A percentile compares a stretch with the other conserved stretches of the same genome.
Evolutionary conservation across 2,113 vertebrate genomes (phyloP).

Genomic region (Syngnathoides biaculeatus): DNA sequence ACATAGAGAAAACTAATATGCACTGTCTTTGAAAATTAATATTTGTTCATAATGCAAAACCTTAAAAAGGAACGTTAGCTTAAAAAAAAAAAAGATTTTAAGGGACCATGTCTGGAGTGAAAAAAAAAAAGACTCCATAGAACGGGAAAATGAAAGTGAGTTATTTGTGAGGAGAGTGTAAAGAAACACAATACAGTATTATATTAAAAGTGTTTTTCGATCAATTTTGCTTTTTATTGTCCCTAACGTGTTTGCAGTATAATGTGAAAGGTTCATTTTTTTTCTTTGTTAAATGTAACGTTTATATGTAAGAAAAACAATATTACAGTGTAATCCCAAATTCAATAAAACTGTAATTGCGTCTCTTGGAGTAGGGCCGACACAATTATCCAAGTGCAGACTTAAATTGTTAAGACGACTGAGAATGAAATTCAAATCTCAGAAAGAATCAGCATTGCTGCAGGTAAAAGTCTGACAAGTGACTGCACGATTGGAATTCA

Average conservation of each 20-base stretch:
- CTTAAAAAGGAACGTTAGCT: not conserved
- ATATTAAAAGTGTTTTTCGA: not conserved
- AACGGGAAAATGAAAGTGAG: not conserved
- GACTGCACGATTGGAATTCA: constrained; percentile 52
- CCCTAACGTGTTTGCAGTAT: not conserved
- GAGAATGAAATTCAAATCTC: constrained; percentile 25
- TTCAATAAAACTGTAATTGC: not conserved
- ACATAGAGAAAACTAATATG: not conserved
- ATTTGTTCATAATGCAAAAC: not conserved
- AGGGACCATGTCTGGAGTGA: not conserved
- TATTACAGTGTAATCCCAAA: not conserved
- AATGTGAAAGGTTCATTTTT: too few species aligned
- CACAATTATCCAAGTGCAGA: constrained; percentile 16
- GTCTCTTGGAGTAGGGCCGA: not conserved
- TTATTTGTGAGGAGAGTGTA: not conserved
- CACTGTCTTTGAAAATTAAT: not conserved
- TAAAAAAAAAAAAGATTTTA: not conserved
- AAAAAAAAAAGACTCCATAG: not conserved
- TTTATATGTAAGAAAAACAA: not conserved
- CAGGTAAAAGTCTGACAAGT: constrained; percentile 36
- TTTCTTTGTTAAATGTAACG: not conserved
- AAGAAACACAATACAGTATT: not conserved
- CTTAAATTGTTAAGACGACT: constrained; percentile 16
- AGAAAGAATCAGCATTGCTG: constrained; percentile 31
- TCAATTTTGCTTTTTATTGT: not conserved